Evolutionary conservation across 2,113 vertebrate species (phyloP).

Genomic region (Macquaria ambigua): DNA sequence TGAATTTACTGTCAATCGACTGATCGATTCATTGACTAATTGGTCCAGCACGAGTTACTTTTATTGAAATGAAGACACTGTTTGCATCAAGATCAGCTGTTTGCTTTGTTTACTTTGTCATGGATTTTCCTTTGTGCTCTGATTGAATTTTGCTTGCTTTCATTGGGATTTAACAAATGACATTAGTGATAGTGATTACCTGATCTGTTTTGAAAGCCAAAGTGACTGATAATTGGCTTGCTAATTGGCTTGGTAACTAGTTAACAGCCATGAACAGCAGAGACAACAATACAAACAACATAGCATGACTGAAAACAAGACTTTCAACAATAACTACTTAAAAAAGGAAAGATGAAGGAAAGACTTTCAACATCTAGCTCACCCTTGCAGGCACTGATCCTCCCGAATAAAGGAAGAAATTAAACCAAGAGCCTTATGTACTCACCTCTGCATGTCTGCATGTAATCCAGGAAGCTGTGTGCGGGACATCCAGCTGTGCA

Average conservation of each 20-base stretch:
- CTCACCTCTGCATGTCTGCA: conserved; percentile 88
- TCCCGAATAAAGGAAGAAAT: not conserved
- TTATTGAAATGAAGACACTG: not conserved
- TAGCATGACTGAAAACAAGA: no score
- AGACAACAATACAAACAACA: not conserved
- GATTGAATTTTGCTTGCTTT: not conserved
- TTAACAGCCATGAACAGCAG: not conserved
- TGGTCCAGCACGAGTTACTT: not conserved
- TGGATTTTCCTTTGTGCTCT: not conserved
- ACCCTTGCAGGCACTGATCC: not conserved
- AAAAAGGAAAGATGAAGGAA: no score
- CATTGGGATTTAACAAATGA: not conserved
- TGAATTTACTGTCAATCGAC: not conserved
- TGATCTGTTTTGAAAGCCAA: not conserved
- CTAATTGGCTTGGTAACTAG: not conserved
- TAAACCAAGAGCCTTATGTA: fast-evolving
- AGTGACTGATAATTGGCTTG: no score
- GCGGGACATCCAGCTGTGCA: conserved; percentile 86
- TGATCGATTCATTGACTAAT: not conserved
- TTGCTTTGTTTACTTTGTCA: not conserved
- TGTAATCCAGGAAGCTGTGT: conserved; percentile 81
- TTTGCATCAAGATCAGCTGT: not conserved
- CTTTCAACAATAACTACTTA: no score
- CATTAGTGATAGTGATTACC: not conserved
- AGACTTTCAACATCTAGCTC: no score